A percentile compares a stretch with the other conserved stretches of the same genome.
phyloP scores from a whole-genome alignment of 2,797 vertebrate species.

The Lepilemur ruficaudatus region DNA sequence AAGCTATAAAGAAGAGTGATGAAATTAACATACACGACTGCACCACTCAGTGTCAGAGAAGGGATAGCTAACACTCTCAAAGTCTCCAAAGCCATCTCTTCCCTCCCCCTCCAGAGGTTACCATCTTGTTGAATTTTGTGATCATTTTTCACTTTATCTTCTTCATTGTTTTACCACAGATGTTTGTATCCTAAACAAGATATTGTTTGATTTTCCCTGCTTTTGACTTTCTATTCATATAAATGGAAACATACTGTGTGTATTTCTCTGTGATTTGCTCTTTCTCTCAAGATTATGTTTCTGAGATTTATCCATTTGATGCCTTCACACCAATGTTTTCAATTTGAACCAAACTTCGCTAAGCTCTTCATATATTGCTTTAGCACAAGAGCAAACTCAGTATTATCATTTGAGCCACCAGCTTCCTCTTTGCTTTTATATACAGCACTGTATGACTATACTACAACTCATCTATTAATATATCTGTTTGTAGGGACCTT shows the following conservation, averaged over 20 bases:
- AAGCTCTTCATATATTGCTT: not conserved
- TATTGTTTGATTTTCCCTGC: not conserved
- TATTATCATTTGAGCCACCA: not conserved
- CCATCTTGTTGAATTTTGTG: not conserved
- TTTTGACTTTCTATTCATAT: not conserved
- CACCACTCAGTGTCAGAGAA: not conserved
- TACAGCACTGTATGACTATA: not conserved
- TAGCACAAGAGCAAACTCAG: not conserved
- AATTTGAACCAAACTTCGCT: not conserved
- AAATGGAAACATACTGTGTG: not conserved
- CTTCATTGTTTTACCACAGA: not conserved
- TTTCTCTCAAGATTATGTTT: slow-evolving; percentile 46
- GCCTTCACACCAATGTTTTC: not conserved
- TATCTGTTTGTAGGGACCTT: not conserved
- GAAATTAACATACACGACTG: not conserved
- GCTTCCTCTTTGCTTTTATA: not conserved
- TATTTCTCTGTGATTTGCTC: not conserved
- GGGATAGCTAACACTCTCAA: not conserved
- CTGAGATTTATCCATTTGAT: slow-evolving; percentile 6
- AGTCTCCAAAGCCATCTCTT: not conserved
- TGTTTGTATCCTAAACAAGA: not conserved
- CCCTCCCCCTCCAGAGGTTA: not conserved
- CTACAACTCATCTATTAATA: not conserved
- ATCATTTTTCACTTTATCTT: not conserved
- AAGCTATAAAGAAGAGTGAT: not conserved